Base-by-base conservation (phyloP, 1,140 invertebrate genomes). In the Scaptomyza montana region DNA sequence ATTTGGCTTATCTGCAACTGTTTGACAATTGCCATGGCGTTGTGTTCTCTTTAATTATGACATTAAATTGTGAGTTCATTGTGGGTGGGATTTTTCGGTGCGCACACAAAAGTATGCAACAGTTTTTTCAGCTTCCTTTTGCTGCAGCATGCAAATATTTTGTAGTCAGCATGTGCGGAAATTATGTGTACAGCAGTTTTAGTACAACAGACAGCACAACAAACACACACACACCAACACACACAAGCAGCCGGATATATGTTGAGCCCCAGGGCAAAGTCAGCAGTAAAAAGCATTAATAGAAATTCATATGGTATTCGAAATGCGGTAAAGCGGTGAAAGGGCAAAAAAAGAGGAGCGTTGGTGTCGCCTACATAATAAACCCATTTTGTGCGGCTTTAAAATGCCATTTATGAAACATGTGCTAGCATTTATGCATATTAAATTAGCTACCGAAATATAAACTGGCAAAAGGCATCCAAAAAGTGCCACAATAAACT, bases 401-500 rank as follows among this genome's bases (percentile, higher is more conserved):
- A 87, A 82, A 87, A 79, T 89, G 72, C 79, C 84, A 79, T 82
- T 89, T 86, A 89, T 87, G 84, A 89, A 86, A 82, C 82, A 87
- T 87, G 82, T 87, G 84, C 79, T 74, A 78, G 82, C 82, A 87
- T 87, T 87, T 87, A 87, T 87, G 82, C 82, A 87, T 87, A 87
- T 87, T 89, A 87, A 89, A 87, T 87, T 89, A 89, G 82, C 79
- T 67, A 68, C 76, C 56, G 43, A 68, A 55, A 89, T 79, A 82
- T 89, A 87, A 89, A 82, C 79, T 78, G 74, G 66, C 78, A 69
- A 73, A 67, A 77, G 59, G 55, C 69, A 60, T 49, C 57, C 61
- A 67, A 76, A 67, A 76, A 76, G 62, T 63, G 74, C 60, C 56
- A 73, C 56, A 74, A 77, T 74, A 64, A 64, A 74, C 70, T 64